Evolutionary conservation across 2,113 vertebrate genomes (phyloP), one percentile per base, ranked within the genome.

Genomic region (Neofelis nebulosa): DNA sequence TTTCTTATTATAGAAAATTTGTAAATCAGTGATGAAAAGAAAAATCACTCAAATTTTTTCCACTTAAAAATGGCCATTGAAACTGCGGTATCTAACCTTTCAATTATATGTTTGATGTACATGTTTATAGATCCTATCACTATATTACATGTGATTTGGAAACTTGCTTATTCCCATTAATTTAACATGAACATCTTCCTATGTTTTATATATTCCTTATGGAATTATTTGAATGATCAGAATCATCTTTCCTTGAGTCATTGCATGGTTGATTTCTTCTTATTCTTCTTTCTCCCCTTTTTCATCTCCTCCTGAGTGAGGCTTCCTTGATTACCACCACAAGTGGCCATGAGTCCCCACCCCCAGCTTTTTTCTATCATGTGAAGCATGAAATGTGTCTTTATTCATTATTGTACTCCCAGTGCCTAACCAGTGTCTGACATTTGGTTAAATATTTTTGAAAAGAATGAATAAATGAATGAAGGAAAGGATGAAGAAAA

Each of bases 1-100:
- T 89, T 89, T 89, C 15, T 92, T 91, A 71, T n/a, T 69, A 69
- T n/a, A 86, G 41, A 61, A 94, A 86, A 90, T 33, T 89, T 65
- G 69, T 7, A 18, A 85, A 57, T 92, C 50, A 76, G 2, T 63
- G 41, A 36, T 68, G 66, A 55, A 95, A 74, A 50, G 18, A 63
- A 94, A 90, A 83, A 81, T 68, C 12, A 31, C 4, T 84, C 52
- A 79, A 23, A 68, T 69, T 91, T 82, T 91, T 50, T 74, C 11
- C 8, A 52, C 15, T 79, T 55, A 79, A 52, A 78, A 83, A 83
- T 63, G 79, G n/a, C 23, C 33, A 57, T 29, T 93, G n/a, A 91
- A 33, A 73, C 93, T 90, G 83, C 81, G 9, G 1, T 85, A 38
- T 41, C 25, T 93, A 45, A 83, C 18, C 7, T 80, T 88, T 14